Conservation (phyloP, 30 jellyfish, hydroid and myxozoan genomes). For the Sanderia malayensis region DNA sequence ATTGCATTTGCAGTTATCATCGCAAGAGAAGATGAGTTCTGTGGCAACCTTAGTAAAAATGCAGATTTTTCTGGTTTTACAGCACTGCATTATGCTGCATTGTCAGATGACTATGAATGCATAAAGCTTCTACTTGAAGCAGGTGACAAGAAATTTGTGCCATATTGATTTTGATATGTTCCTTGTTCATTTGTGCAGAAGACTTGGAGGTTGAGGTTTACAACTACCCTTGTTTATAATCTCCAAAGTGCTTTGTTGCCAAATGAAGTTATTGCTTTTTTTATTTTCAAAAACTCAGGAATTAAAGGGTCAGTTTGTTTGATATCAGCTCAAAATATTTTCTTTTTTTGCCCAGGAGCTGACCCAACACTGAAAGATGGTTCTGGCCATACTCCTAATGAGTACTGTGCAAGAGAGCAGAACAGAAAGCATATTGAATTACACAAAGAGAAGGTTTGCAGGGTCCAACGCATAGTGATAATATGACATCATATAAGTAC, state of each 20-base stretch:
- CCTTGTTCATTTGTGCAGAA: too few species aligned
- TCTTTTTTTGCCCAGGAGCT: conserved; percentile 76
- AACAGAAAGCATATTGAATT: conserved; percentile 34
- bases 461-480: too few species aligned
- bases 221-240: too few species aligned
- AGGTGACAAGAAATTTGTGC: not conserved
- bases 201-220: too few species aligned
- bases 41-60: conserved; percentile 52
- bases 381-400: conserved; percentile 71
- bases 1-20: conserved; percentile 28
- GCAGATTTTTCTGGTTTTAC: conserved; percentile 96
- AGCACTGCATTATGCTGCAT: conserved; percentile 97
- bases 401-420: conserved; percentile 68
- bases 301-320: too few species aligned
- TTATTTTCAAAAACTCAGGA: too few species aligned
- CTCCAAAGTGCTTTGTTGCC: too few species aligned
- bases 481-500: too few species aligned
- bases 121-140: conserved; percentile 69
- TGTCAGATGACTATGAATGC: conserved; percentile 80
- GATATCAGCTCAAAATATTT: too few species aligned
- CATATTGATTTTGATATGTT: not conserved
- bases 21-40: conserved; percentile 73
- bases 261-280: too few species aligned
- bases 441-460: conserved; percentile 27
- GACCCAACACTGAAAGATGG: conserved; percentile 73